Conservation (phyloP, 2,888 invertebrate genomes). For the Heliconius sara region DNA sequence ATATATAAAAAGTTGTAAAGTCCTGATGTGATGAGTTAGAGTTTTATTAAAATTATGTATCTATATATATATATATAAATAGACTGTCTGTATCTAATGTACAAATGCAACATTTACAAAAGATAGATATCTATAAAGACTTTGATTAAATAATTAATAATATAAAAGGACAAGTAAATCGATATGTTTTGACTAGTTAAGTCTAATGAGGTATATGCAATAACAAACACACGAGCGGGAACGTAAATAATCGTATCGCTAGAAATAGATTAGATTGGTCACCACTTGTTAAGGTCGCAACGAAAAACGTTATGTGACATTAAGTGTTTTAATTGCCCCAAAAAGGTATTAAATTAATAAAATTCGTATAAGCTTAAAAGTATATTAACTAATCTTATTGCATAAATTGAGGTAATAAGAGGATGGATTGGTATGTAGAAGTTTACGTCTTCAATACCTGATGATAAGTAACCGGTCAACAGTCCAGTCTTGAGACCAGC, state of each 20-base stretch:
- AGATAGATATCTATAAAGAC: too few species aligned
- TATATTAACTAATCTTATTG: background rate
- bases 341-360: slow-evolving; percentile 16
- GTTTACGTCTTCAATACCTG: too few species aligned
- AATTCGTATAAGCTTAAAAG: background rate
- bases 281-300: slow-evolving; percentile 28
- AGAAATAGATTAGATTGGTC: slow-evolving; percentile 43
- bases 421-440: background rate
- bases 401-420: background rate
- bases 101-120: too few species aligned
- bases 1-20: too few species aligned
- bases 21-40: too few species aligned
- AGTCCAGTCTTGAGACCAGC: background rate
- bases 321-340: slow-evolving; percentile 20
- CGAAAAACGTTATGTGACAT: slow-evolving; percentile 24
- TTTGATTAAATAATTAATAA: background rate
- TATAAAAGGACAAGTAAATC: background rate
- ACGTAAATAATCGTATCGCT: slow-evolving; percentile 38
- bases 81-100: too few species aligned
- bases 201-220: slow-evolving; percentile 23
- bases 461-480: background rate
- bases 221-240: slow-evolving; percentile 21
- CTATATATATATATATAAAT: too few species aligned
- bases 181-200: background rate
- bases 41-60: too few species aligned